Percentiles rank a stretch among this genome's conserved stretches.
These are phyloP conservation scores for Aphrocallistes beatrix DNA, from an alignment of 37 sponge, comb jelly and placozoan species.

Conservation along the genomic window DNA sequence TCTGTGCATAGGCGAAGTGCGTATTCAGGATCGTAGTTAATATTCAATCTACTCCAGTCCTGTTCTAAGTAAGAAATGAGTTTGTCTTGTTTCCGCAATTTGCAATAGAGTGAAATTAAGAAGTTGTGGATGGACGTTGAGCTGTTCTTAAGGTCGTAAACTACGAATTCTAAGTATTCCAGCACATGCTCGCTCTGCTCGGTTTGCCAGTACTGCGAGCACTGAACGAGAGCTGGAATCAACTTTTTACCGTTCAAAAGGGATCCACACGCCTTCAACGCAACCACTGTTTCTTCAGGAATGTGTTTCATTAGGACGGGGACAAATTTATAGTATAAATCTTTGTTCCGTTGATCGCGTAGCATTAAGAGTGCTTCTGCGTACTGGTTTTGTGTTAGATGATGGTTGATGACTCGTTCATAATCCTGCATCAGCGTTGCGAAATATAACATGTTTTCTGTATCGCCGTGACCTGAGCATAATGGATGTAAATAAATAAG, in stretches of 20 bases:
- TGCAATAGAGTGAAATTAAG: slow-evolving; percentile 72
- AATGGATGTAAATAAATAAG: too few species aligned
- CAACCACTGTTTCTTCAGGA: slow-evolving; percentile 59
- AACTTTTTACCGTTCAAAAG: slow-evolving; percentile 58
- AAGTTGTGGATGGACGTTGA: slow-evolving; percentile 86
- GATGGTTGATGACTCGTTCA: slow-evolving; percentile 69
- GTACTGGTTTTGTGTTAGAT: slow-evolving; percentile 60
- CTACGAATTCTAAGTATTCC: slow-evolving; percentile 81
- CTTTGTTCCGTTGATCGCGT: slow-evolving; percentile 31
- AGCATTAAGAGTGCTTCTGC: slow-evolving; percentile 57
- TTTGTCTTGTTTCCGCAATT: slow-evolving; percentile 29
- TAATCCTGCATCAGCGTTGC: slow-evolving; percentile 80
- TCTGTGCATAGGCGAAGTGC: slow-evolving; percentile 87
- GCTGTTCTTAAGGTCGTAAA: slow-evolving; percentile 33
- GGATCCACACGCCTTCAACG: slow-evolving; percentile 46
- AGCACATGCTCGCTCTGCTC: slow-evolving; percentile 21
- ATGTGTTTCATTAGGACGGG: slow-evolving; percentile 69
- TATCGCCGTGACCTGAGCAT: slow-evolving; percentile 83
- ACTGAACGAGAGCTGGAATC: slow-evolving; percentile 81
- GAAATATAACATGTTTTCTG: slow-evolving; percentile 78
- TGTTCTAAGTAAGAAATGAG: slow-evolving; percentile 41
- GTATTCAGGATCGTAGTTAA: slow-evolving; percentile 69
- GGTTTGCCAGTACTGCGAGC: slow-evolving; percentile 30
- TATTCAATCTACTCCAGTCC: slow-evolving; percentile 17
- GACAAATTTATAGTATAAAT: slow-evolving; percentile 76